Evolutionary conservation across 2,797 vertebrate genomes (phyloP), one percentile per base, ranked within the genome.

Genomic region (Acridotheres tristis): DNA sequence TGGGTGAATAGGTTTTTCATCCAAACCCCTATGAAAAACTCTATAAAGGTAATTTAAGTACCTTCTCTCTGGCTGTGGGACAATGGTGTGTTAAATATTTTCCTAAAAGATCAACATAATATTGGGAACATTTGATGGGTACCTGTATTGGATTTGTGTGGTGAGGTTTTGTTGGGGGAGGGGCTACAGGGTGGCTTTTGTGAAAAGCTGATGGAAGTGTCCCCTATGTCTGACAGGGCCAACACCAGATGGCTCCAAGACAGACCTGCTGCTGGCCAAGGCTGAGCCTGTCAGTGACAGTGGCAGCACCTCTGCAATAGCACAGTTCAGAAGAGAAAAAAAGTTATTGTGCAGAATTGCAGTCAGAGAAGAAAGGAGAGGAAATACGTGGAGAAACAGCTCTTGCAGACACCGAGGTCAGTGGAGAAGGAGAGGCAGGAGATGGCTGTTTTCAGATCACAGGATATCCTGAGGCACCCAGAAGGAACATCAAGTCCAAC

Each of bases 191-290:
- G 3, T 43, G 32, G 19, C 19, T 55, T 69, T 47, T 69, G 42
- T 62, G 36, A 43, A 27, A 68, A 75, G 45, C 59, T 65, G 13
- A 10, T 19, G 20, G 34, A 68, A 54, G 19, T 2, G 0, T 68
- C 13, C 16, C 16, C 55, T 13, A 6, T 17, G 4, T 62, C 42
- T 32, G 16, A 73, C 13, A 68, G 34, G 32, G 11, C 48, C 18
- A 48, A 20, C 27, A 34, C 10, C 48, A 32, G 23, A 32, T 17
- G 27, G 32, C 32, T 69, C 36, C 22, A 32, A 23, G 42, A 47
- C 19, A 27, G 34, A 20, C 21, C 54, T 0, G 0, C 11, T 0
- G 0, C 25, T 61, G 54, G 26, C 55, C 62, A 61, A 54, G 68
- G 30, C 69, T 1, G 1, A 74, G 62, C 36, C 63, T 11, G 12